phyloP scores from a whole-genome alignment of 2,797 vertebrate genomes.

The Micropoecilia bifurca region DNA sequence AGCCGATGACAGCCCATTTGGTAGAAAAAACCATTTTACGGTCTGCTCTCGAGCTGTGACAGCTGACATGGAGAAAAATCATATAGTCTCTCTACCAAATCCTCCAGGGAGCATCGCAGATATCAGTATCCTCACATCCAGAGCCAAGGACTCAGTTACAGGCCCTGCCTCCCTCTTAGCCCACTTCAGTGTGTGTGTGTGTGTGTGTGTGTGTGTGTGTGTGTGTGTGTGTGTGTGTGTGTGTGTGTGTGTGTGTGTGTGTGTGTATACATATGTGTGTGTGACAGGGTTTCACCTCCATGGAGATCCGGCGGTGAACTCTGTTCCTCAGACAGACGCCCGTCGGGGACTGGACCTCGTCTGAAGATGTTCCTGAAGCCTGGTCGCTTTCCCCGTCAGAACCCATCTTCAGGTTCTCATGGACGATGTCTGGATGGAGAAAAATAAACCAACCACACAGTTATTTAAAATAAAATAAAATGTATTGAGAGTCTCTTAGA shows the following conservation, averaged over 20 bases:
- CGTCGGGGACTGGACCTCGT: slow-evolving; percentile 97
- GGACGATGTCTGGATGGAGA: slow-evolving; percentile 90
- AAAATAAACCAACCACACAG: neutral
- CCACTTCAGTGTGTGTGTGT: too few relatives aligned
- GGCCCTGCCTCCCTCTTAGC: neutral
- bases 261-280: neutral
- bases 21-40: slow-evolving; percentile 6
- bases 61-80: slow-evolving; percentile 20
- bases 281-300: slow-evolving; percentile 87
- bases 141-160: slow-evolving; percentile 9
- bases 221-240: too few relatives aligned
- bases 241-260: neutral
- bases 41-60: slow-evolving; percentile 1
- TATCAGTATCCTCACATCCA: slow-evolving; percentile 45
- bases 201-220: too few relatives aligned
- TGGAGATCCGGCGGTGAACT: slow-evolving; percentile 94
- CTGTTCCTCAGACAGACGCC: slow-evolving; percentile 95
- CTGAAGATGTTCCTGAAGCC: slow-evolving; percentile 97
- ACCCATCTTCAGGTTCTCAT: slow-evolving; percentile 99
- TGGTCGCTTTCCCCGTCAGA: slow-evolving; percentile 97
- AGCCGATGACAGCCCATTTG: neutral
- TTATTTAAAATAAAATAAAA: neutral
- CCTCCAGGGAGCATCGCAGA: slow-evolving; percentile 29
- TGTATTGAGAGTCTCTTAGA: neutral
- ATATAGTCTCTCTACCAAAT: slow-evolving; percentile 17